phyloP scores from a whole-genome alignment of 1,140 invertebrate genomes.

The Mycetomoellerius zeteki region DNA sequence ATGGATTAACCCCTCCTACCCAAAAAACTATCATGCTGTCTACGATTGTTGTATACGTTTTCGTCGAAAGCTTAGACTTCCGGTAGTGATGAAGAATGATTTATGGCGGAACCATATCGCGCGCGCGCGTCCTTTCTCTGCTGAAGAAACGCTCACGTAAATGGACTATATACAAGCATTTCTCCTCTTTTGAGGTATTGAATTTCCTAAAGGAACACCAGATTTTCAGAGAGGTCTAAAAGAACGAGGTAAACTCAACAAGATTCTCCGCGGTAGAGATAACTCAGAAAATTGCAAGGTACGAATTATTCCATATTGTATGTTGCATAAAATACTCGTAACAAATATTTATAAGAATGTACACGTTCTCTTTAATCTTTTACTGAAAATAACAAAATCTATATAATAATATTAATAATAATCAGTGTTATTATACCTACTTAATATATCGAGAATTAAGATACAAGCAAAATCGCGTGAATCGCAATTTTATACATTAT shows the following conservation, averaged over 20 bases:
- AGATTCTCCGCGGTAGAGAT: not conserved
- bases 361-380: not conserved
- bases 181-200: conserved; percentile 14
- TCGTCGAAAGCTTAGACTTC: conserved; percentile 45
- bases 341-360: not conserved
- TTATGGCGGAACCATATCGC: conserved; percentile 20
- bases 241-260: not conserved
- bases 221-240: not conserved
- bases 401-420: not conserved
- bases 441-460: not conserved
- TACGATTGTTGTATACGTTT: conserved; percentile 28
- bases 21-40: conserved; percentile 50
- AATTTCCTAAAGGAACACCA: conserved; percentile 9
- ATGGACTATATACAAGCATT: conserved; percentile 4
- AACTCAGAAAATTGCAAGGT: not conserved
- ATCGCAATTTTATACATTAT: not conserved
- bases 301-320: not conserved
- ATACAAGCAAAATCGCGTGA: not conserved
- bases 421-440: not conserved
- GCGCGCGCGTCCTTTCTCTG: not conserved
- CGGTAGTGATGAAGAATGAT: conserved; percentile 55
- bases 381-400: not conserved
- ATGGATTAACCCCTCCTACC: conserved; percentile 54
- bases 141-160: conserved; percentile 22
- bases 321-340: not conserved